Percentiles rank a stretch among this genome's conserved stretches.
phyloP scores from a whole-genome alignment of 2,797 vertebrate species.

The Sebastes trivittatus region DNA sequence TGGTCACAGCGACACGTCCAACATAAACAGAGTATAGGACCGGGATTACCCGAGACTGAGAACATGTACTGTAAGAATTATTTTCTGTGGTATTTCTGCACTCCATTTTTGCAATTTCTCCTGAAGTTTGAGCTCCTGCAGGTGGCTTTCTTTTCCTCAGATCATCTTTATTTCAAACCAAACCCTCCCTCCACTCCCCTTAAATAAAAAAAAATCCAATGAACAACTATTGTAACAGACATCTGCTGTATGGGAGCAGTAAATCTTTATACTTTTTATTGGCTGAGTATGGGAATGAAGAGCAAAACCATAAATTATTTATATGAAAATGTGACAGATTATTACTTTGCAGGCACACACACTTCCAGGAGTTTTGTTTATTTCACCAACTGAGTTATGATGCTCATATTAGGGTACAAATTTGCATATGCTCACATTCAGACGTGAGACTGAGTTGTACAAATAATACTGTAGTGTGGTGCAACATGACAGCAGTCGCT shows the following conservation, averaged over 20 bases:
- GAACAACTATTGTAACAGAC: neutral
- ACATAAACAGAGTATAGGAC: neutral
- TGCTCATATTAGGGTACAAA: neutral
- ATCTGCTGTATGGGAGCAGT: neutral
- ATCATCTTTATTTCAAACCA: conserved; percentile 1
- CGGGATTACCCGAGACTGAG: neutral
- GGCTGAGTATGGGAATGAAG: neutral
- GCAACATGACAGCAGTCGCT: neutral
- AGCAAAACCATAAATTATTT: neutral
- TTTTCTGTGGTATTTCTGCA: neutral
- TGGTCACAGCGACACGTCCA: neutral
- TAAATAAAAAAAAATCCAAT: neutral
- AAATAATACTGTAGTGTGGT: neutral
- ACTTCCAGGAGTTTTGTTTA: neutral
- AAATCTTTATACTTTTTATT: neutral
- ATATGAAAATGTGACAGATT: conserved; percentile 22
- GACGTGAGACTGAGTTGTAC: neutral
- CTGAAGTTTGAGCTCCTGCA: neutral
- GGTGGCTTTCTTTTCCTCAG: neutral
- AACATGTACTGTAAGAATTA: neutral
- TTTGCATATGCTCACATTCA: neutral
- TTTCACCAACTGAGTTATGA: neutral
- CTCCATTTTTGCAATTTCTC: neutral
- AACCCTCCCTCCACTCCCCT: neutral
- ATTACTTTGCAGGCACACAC: neutral